Percentiles rank a stretch among this genome's conserved stretches.
phyloP scores from a whole-genome alignment of 2,797 vertebrate species.

The Atherinosoma microstoma region DNA sequence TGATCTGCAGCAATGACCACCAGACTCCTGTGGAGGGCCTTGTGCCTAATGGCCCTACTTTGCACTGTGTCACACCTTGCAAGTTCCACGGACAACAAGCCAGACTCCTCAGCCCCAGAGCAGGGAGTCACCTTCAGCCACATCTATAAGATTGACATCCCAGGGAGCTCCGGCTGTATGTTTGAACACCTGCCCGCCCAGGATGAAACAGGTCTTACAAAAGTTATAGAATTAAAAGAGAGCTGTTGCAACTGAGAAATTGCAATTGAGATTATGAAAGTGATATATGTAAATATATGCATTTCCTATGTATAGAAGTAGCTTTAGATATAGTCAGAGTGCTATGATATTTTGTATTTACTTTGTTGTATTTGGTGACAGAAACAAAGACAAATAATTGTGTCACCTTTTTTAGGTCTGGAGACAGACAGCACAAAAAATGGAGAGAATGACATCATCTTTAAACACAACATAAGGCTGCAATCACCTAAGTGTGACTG shows the following conservation, averaged over 20 bases:
- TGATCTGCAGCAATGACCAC: conserved; percentile 70
- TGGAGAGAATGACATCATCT: conserved; percentile 88
- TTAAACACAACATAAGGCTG: conserved; percentile 90
- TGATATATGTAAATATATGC: not conserved
- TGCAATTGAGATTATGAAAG: not conserved
- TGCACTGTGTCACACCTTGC: conserved; percentile 60
- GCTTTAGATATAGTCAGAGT: not conserved
- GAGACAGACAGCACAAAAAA: conserved; percentile 60
- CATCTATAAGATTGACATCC: conserved; percentile 87
- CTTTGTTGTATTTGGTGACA: not conserved
- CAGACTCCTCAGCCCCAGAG: conserved; percentile 64
- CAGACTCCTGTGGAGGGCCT: conserved; percentile 67
- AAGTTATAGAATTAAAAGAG: conserved; percentile 27
- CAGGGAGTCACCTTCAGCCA: conserved; percentile 89
- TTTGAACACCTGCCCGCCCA: conserved; percentile 70
- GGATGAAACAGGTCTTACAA: conserved; percentile 67
- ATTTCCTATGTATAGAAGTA: not conserved
- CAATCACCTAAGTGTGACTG: conserved; percentile 85
- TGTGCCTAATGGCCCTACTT: conserved; percentile 74
- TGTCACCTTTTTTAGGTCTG: conserved; percentile 43
- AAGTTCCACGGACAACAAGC: conserved; percentile 42
- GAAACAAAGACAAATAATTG: not conserved
- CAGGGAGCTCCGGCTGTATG: conserved; percentile 81
- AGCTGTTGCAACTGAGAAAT: not conserved
- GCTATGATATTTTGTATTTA: not conserved